These are phyloP conservation scores for Gisinianus flammeolus DNA, from an alignment of 2,888 invertebrate genomes.

Conservation along the genomic window DNA sequence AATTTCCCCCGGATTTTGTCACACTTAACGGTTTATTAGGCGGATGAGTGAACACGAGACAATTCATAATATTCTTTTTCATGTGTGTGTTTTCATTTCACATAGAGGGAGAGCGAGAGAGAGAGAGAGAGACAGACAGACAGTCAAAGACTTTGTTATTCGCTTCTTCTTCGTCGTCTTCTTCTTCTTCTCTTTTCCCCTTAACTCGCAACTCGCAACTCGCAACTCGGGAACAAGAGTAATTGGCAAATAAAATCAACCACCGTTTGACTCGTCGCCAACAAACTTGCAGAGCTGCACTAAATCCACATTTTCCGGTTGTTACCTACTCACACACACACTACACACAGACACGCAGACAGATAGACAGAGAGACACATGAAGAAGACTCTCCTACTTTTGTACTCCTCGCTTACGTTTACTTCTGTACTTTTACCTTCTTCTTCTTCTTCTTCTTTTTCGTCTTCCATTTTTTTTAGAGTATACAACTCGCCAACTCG, in stretches of 20 bases:
- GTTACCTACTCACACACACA: background rate
- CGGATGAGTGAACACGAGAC: slow-evolving; percentile 4
- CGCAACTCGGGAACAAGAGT: slow-evolving; percentile 1
- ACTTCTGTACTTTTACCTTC: background rate
- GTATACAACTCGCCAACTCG: too few relatives aligned
- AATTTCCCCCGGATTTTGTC: background rate
- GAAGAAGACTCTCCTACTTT: too few relatives aligned
- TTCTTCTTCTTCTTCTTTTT: background rate
- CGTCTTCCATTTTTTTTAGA: too few relatives aligned
- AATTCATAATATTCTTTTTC: background rate
- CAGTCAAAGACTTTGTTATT: too few relatives aligned
- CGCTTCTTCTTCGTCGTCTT: too few relatives aligned
- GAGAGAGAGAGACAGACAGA: too few relatives aligned
- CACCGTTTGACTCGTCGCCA: slow-evolving; percentile 22
- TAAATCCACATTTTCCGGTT: background rate
- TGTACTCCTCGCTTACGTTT: background rate
- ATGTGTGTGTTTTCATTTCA: background rate
- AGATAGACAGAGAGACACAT: too few relatives aligned
- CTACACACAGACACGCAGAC: background rate
- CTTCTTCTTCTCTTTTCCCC: background rate
- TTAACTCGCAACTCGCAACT: background rate
- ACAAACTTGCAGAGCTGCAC: background rate
- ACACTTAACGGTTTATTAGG: slow-evolving; percentile 21
- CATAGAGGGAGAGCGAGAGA: background rate
- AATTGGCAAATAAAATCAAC: slow-evolving; percentile 32